Evolutionary conservation across 2,888 invertebrate genomes (phyloP), one percentile per base, ranked within the genome.

Genomic region (Coenonympha glycerion): DNA sequence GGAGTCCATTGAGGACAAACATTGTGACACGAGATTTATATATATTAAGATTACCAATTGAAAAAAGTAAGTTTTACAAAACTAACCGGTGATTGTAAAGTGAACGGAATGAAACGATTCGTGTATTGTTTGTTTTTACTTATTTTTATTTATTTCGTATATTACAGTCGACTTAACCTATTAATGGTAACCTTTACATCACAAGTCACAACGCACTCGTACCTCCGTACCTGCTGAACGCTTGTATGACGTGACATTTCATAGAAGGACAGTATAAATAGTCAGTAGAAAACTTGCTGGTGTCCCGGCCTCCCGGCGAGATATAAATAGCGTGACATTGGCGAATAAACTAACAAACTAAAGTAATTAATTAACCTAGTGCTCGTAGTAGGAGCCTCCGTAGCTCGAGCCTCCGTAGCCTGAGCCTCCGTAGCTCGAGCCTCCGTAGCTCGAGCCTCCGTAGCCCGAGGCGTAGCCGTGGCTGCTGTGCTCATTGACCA

Each of bases 101-200:
- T 11, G 24, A 1, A 24, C 16, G 24, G 57, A 64, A 61, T 71
- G 68, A 68, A 57, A 77, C 73, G 73, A 67, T 64, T 57, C 55
- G 53, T 53, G 50, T 57, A 40, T 53, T 62, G 64, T 68, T 68
- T 68, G 72, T 74, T 70, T 68, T 73, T 78, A 16, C 16, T 33
- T 33, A 26, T 16, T 74, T 72, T 76, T 73, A 68, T 76, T 71
- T 71, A 66, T 77, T 65, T 68, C 63, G 61, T 67, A 66, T 78
- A 75, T 81, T 82, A 83, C 77, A 79, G 72, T 80, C 76, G 62
- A 72, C 84, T 82, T 84, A 83, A 67, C 72, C 69, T 80, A 71
- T 68, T 69, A 77, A 76, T 84, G 86, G 85, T 85, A 86, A 84
- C 85, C 68, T 78, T 79, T 78, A 73, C 76, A 85, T 86, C 85